Evolutionary conservation across 2,888 invertebrate genomes (phyloP).

Genomic region (Vannuccia rotundouncinata): DNA sequence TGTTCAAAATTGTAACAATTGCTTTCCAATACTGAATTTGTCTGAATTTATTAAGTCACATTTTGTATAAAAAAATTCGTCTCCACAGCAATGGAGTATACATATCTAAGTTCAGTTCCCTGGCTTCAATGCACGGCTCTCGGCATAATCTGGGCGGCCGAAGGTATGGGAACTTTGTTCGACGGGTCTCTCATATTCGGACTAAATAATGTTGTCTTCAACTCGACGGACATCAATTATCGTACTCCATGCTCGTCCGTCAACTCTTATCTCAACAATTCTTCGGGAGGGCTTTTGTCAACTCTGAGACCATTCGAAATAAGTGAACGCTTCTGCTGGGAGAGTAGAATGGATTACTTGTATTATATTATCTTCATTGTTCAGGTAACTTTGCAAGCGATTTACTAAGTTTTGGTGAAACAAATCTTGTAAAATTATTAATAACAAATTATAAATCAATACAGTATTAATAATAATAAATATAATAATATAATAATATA

Average conservation of each 20-base stretch:
- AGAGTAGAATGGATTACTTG: neutral
- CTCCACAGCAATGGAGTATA: neutral
- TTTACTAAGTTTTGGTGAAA: too few species aligned
- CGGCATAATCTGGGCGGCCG: neutral
- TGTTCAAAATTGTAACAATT: too few species aligned
- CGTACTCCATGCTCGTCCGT: neutral
- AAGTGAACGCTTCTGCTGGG: neutral
- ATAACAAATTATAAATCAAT: too few species aligned
- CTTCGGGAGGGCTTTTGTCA: neutral
- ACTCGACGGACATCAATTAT: neutral
- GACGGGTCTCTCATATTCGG: neutral
- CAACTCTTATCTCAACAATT: neutral
- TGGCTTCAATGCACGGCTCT: neutral
- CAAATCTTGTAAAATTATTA: too few species aligned
- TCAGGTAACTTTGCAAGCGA: too few species aligned
- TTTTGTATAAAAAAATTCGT: too few species aligned
- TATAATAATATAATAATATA: too few species aligned
- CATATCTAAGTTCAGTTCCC: neutral
- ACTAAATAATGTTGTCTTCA: too few species aligned
- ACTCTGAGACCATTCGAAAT: neutral
- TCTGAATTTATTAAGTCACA: too few species aligned
- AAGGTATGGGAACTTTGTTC: neutral
- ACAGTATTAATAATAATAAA: too few species aligned
- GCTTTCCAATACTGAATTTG: too few species aligned
- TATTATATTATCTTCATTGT: neutral